Percentiles rank a stretch among this genome's conserved stretches.
phyloP scores from a whole-genome alignment of 1,140 invertebrate genomes.

The Drosophila pectinifera region DNA sequence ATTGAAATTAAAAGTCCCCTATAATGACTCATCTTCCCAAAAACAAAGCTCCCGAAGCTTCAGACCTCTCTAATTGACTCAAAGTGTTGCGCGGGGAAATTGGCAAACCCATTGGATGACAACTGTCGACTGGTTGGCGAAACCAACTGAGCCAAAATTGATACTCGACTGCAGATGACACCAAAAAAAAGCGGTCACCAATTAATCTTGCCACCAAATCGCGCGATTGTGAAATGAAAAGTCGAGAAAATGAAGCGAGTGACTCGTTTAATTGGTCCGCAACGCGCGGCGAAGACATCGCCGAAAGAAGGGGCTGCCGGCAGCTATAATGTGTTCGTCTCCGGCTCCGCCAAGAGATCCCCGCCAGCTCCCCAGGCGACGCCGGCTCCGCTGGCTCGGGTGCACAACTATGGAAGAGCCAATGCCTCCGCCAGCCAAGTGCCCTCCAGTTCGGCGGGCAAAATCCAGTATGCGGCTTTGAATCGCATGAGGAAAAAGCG shows the following conservation, averaged over 20 bases:
- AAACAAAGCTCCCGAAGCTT: no score
- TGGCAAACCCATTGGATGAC: constrained; percentile 31
- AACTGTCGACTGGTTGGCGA: constrained; percentile 31
- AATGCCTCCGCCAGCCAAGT: constrained; percentile 22
- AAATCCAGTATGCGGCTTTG: constrained; percentile 77
- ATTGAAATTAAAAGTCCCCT: neutral
- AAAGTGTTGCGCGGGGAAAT: constrained; percentile 20
- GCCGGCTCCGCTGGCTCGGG: constrained; percentile 34
- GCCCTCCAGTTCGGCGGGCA: constrained; percentile 57
- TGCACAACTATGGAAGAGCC: constrained; percentile 65
- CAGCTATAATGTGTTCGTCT: constrained; percentile 60
- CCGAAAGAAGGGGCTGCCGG: constrained; percentile 43
- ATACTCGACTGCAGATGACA: constrained; percentile 40
- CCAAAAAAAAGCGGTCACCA: constrained; percentile 47
- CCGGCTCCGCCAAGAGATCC: constrained; percentile 24
- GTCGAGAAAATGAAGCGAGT: constrained; percentile 69
- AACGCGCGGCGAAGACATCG: constrained; percentile 30
- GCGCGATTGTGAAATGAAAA: constrained; percentile 64
- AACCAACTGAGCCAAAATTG: constrained; percentile 25
- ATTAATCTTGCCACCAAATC: constrained; percentile 59
- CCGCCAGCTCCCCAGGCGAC: constrained; percentile 5
- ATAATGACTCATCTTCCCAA: constrained; percentile 1
- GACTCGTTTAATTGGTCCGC: constrained; percentile 72
- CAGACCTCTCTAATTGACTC: constrained; percentile 36
- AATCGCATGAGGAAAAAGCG: constrained; percentile 72